Evolutionary conservation across 2,113 vertebrate genomes (phyloP), one percentile per base, ranked within the genome.

Genomic region (Ivindomyrus marchei): DNA sequence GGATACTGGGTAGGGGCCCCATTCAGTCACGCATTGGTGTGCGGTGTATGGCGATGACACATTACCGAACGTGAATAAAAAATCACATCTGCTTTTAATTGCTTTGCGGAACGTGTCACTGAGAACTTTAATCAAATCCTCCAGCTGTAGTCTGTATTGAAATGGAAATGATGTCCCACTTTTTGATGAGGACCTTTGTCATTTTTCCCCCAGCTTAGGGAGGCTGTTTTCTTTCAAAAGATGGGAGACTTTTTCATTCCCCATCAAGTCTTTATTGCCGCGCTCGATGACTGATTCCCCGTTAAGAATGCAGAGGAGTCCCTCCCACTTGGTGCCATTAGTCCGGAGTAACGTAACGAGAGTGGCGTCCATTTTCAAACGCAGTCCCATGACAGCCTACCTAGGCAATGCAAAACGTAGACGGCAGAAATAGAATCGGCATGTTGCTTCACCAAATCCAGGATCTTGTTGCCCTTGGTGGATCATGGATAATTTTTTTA

Each of bases 111-210:
- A 70, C 62, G 70, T 90, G 80, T 92, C 21, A 31, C 52, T 8
- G 87, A 88, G 74, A 92, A 88, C 91, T 91, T 74, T 89, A 85
- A 90, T 92, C 88, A 74, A 91, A 92, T 46, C 88, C 88, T 88
- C 86, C 88, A 46, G 19, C 88, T 66, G 13, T 89, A 77, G 85
- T 85, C 87, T 74, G 77, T 53, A 94, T 92, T 94, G 92, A 93
- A 90, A 93, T 92, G 93, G 90, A 91, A 94, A 94, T 93, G 83
- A 87, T 45, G 83, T 80, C 39, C 80, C 90, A 90, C 90, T 80
- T 90, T 56, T 77, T 74, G 52, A 15, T 56, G 90, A 91, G 89
- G 85, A 15, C 90, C 92, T 89, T 92, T 88, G 91, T 91, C 85
- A 21, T 83, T 91, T 42, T 42, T 42, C 27, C 19, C 74, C 24